Percentiles rank a stretch among this genome's conserved stretches.
Evolutionary conservation across 1,140 invertebrate species (phyloP).

Genomic region (Calosoma granatense): DNA sequence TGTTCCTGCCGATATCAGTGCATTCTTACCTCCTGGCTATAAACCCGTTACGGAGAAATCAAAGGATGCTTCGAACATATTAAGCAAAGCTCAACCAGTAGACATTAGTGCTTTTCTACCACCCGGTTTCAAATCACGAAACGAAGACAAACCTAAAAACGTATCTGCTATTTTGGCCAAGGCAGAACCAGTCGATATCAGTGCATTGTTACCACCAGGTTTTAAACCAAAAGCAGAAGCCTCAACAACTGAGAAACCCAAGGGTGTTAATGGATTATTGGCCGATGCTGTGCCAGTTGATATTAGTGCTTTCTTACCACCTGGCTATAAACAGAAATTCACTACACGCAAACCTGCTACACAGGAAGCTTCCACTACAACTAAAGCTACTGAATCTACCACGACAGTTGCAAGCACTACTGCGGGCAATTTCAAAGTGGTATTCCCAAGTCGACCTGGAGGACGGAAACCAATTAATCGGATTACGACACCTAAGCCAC

Average conservation of each 20-base stretch:
- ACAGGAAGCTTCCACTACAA: slow-evolving; percentile 23
- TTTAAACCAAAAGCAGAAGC: slow-evolving; percentile 37
- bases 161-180: slow-evolving; percentile 36
- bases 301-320: slow-evolving; percentile 46
- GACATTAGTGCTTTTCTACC: slow-evolving; percentile 53
- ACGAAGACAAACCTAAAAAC: slow-evolving; percentile 25
- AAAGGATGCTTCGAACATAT: slow-evolving; percentile 32
- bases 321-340: slow-evolving; percentile 41
- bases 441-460: slow-evolving; percentile 69
- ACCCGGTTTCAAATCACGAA: slow-evolving; percentile 41
- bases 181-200: slow-evolving; percentile 42
- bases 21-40: slow-evolving; percentile 40
- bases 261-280: slow-evolving; percentile 18
- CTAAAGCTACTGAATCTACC: slow-evolving; percentile 22
- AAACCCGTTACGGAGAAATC: slow-evolving; percentile 30
- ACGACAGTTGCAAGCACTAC: slow-evolving; percentile 33
- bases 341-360: slow-evolving; percentile 26
- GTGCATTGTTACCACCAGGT: slow-evolving; percentile 47
- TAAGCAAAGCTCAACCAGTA: slow-evolving; percentile 37
- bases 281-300: slow-evolving; percentile 27
- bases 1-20: slow-evolving; percentile 38
- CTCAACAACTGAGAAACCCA: slow-evolving; percentile 21
- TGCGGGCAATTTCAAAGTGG: slow-evolving; percentile 49
- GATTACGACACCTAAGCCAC: slow-evolving; percentile 44
- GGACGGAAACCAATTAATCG: slow-evolving; percentile 51